phyloP scores from a whole-genome alignment of 2,888 invertebrate species.

The Electrophaes corylata region DNA sequence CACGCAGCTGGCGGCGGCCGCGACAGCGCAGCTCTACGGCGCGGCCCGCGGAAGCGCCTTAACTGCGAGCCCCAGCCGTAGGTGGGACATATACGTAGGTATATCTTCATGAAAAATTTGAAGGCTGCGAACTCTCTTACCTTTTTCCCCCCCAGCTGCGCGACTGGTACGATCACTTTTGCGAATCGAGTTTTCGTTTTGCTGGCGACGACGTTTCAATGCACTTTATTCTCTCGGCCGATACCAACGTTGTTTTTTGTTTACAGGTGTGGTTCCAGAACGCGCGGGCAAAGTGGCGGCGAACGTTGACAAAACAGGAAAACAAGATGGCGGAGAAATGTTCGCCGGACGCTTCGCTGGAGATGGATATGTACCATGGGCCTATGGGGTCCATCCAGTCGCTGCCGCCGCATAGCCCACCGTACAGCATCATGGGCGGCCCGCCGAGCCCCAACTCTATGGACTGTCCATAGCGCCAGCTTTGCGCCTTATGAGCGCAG shows the following conservation, averaged over 20 bases:
- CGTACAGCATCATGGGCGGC: slow-evolving; percentile 87
- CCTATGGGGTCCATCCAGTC: slow-evolving; percentile 87
- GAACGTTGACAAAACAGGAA: slow-evolving; percentile 93
- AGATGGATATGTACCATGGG: slow-evolving; percentile 86
- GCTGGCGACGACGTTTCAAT: slow-evolving; percentile 54
- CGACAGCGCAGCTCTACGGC: no score
- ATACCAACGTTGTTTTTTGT: slow-evolving; percentile 63
- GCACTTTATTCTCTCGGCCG: slow-evolving; percentile 51
- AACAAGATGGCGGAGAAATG: slow-evolving; percentile 89
- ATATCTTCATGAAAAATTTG: slow-evolving; percentile 42
- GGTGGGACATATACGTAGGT: slow-evolving; percentile 5
- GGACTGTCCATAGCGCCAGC: slow-evolving; percentile 88
- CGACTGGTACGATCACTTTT: slow-evolving; percentile 54
- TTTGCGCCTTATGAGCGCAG: slow-evolving; percentile 74
- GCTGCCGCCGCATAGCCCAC: slow-evolving; percentile 88
- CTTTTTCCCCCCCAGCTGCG: slow-evolving; percentile 43
- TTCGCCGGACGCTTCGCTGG: slow-evolving; percentile 86
- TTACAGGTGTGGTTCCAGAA: slow-evolving; percentile 98
- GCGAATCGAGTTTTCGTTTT: slow-evolving; percentile 55
- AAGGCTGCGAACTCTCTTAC: slow-evolving; percentile 35
- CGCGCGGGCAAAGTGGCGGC: slow-evolving; percentile 96
- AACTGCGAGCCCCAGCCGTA: background rate
- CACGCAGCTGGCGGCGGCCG: slow-evolving; percentile 32
- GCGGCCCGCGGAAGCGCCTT: background rate
- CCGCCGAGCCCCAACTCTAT: slow-evolving; percentile 89